Evolutionary conservation across 2,888 invertebrate species (phyloP), one percentile per base, ranked within the genome.

Genomic region (Epsilonema sp.): DNA sequence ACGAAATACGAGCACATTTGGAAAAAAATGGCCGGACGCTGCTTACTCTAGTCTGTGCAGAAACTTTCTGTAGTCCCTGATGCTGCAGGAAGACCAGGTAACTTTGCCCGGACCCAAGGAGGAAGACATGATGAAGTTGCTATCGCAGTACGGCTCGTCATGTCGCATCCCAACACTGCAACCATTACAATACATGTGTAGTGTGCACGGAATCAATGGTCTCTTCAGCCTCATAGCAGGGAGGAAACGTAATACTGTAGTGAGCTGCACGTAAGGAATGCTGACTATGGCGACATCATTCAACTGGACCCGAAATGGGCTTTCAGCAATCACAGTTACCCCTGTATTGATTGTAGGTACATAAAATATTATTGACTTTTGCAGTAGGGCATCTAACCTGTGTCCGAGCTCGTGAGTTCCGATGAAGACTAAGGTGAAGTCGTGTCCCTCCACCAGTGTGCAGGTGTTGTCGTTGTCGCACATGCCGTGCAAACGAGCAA

Each of bases 381-480:
- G n/a, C n/a, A n/a, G n/a, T n/a, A n/a, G n/a, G n/a, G n/a, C 31
- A 31, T 8, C 41, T 2, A 19, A 57, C 57, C 55, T 58, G 51
- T 62, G 62, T 5, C 62, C 62, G 37, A 62, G 54, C 50, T 62
- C 62, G 49, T 62, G 62, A 1, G 62, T 64, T 37, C 60, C 61
- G 41, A 63, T 65, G 50, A 63, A 64, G 3, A 59, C 61, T 3
- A 61, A 58, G 3, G 61, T 61, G 52, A 63, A 63, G 49, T 65
- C 63, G 5, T 60, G 51, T 5, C 63, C 63, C 52, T 64, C 63
- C 20, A 56, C 40, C 2, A 46, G 20, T 4, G 45, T 22, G 47
- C 62, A 63, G 16, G 61, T 60, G 49, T 63, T 63, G 58, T 60
- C 58, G 1, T 58, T 53, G 45, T 64, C 61, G 50, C 60, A 62